These are phyloP conservation scores for Hydrolagus colliei DNA, from an alignment of 2,797 vertebrate species.

Conservation along the genomic window DNA sequence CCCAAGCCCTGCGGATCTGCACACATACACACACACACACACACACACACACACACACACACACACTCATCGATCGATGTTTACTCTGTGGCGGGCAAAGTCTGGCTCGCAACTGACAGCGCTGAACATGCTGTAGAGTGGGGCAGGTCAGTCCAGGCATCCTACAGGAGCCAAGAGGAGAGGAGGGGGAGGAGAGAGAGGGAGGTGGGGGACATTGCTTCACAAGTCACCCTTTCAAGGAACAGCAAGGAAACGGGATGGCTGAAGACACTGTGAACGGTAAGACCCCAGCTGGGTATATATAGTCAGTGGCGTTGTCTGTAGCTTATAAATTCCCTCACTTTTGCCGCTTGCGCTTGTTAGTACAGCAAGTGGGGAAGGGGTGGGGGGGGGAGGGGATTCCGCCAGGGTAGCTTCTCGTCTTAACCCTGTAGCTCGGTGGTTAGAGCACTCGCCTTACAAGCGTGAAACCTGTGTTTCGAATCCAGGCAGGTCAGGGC, in stretches of 20 bases:
- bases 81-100: not conserved
- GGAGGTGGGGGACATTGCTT: not conserved
- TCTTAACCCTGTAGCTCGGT: no score
- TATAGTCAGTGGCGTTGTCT: not conserved
- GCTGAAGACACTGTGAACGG: not conserved
- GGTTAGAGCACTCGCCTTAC: no score
- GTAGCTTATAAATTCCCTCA: no score
- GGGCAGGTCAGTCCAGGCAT: not conserved
- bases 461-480: no score
- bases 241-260: slow-evolving; percentile 11
- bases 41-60: not conserved
- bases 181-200: no score
- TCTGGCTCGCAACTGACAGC: not conserved
- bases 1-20: no score
- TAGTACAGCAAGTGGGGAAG: no score
- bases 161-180: not conserved
- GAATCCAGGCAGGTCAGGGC: no score
- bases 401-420: no score
- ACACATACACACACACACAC: not conserved
- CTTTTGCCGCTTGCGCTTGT: no score
- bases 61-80: not conserved
- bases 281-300: not conserved
- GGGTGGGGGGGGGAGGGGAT: no score
- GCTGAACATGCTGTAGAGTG: not conserved
- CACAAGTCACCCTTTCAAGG: slow-evolving; percentile 2